These are phyloP conservation scores for Drosophila repleta DNA, from an alignment of 1,140 invertebrate species.

Conservation along the genomic window DNA sequence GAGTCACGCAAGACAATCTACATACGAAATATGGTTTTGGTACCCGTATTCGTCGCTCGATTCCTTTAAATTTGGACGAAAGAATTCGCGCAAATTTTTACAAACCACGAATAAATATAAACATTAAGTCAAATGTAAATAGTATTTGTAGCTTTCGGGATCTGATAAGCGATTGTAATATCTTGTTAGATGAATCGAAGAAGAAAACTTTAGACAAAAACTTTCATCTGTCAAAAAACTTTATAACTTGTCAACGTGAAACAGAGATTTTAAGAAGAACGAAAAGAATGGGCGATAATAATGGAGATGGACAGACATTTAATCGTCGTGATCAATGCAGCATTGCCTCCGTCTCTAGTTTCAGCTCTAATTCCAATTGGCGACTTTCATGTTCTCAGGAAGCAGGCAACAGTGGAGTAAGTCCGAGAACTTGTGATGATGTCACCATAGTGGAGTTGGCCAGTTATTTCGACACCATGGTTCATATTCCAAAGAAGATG, in stretches of 20 bases:
- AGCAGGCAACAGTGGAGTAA: conserved; percentile 85
- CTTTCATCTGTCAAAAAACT: conserved; percentile 44
- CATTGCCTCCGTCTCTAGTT: conserved; percentile 55
- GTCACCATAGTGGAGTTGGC: conserved; percentile 96
- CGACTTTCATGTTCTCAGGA: conserved; percentile 86
- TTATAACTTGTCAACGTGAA: conserved; percentile 37
- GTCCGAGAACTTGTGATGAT: conserved; percentile 86
- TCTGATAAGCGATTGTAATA: conserved; percentile 67
- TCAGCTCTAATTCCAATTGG: conserved; percentile 40
- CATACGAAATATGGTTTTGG: conserved; percentile 43
- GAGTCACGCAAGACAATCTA: conserved; percentile 46
- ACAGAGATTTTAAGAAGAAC: background rate
- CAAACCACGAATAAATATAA: conserved; percentile 27
- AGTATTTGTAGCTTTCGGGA: conserved; percentile 59
- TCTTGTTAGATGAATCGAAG: conserved; percentile 51
- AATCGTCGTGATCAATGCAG: conserved; percentile 21
- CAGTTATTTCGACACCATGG: conserved; percentile 95
- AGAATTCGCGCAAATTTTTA: conserved; percentile 25
- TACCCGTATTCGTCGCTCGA: conserved; percentile 27
- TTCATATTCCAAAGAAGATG: conserved; percentile 98
- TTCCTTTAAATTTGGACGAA: conserved; percentile 27
- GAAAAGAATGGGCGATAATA: background rate
- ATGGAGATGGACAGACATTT: background rate
- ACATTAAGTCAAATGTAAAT: conserved; percentile 23
- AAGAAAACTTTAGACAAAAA: conserved; percentile 22